Evolutionary conservation across 2,797 vertebrate genomes (phyloP), one percentile per base, ranked within the genome.

Genomic region (Glyptemys insculpta): DNA sequence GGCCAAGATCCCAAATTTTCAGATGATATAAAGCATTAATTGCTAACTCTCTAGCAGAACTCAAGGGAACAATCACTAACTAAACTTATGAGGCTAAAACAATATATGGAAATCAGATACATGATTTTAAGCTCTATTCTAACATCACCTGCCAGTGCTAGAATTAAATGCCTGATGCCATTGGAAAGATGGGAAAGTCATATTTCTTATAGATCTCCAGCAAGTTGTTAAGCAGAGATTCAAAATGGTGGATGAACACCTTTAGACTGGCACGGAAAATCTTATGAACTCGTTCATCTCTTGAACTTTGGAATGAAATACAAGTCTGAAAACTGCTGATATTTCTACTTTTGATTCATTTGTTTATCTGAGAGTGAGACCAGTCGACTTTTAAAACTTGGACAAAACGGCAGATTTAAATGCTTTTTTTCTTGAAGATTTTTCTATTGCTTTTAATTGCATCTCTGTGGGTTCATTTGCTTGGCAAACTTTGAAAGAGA

Each of bases 401-500:
- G 50, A 93, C 81, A 85, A 52, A 93, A 87, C 3, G 25, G 41
- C 83, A 47, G 12, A 78, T 95, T 85, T 84, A 88, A 92, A 84
- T 80, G 74, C 29, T 84, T 37, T 82, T 10, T 12, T 15, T 47
- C 57, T 90, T 37, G 21, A 74, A 82, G 47, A 6, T 19, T 81
- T 93, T 62, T 81, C 65, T 92, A 29, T 84, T 95, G 78, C 84
- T 50, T 92, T 97, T 97, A 94, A 91, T 95, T 97, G 72, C 86
- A 91, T 96, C 95, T 97, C 90, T 27, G 12, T 90, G 78, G 91
- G 74, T 94, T 96, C 74, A 15, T 81, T 96, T 95, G 72, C 57
- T 96, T 96, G 97, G 97, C 96, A 96, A 85, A 86, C 65, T 94
- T 93, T 94, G 86, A 97, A 94, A 97, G 90, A 74, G 76, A 93